phyloP scores from a whole-genome alignment of 2,797 vertebrate species.

The Eleutherodactylus coqui region DNA sequence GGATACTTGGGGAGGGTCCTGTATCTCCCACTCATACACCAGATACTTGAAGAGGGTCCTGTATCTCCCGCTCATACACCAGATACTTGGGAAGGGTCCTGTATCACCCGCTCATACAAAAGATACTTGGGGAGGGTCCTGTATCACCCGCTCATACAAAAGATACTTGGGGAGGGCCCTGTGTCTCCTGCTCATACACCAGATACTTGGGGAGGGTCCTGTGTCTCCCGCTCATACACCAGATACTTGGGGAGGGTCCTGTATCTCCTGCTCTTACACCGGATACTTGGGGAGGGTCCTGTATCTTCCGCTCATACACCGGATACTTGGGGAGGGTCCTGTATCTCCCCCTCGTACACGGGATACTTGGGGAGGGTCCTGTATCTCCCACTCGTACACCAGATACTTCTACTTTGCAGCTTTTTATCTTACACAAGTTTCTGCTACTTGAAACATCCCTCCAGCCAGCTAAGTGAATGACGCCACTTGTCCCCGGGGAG shows the following conservation, averaged over 20 bases:
- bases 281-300: background rate
- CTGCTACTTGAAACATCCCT: background rate
- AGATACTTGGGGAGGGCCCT: background rate
- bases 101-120: background rate
- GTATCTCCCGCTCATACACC: background rate
- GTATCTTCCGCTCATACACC: background rate
- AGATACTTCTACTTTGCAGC: background rate
- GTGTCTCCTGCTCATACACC: background rate
- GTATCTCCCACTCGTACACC: background rate
- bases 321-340: background rate
- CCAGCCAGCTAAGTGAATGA: conserved; percentile 8
- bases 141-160: background rate
- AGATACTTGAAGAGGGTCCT: background rate
- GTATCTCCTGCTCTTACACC: background rate
- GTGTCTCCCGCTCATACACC: background rate
- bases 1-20: background rate
- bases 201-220: background rate
- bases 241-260: background rate
- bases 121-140: background rate
- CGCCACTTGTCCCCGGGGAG: background rate
- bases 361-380: background rate
- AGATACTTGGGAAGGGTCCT: background rate
- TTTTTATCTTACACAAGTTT: background rate
- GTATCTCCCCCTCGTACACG: background rate
- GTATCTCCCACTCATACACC: background rate